phyloP scores from a whole-genome alignment of 2,113 vertebrate species.

The Nothoprocta pentlandii region DNA sequence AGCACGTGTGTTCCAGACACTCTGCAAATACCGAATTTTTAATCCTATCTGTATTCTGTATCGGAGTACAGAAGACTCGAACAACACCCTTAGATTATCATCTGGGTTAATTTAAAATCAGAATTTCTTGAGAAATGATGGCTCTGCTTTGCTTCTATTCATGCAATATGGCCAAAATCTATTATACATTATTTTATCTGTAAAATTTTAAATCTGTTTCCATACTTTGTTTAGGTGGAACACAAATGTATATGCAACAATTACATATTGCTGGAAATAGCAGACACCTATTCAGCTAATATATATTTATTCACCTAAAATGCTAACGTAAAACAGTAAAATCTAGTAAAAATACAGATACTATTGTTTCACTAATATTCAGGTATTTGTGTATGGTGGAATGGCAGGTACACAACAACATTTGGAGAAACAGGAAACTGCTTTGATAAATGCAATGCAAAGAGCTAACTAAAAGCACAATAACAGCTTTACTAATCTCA shows the following conservation, averaged over 20 bases:
- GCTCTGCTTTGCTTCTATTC: not conserved
- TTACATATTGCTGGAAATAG: not conserved
- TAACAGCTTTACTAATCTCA: not conserved
- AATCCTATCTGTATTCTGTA: not conserved
- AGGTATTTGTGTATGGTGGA: not conserved
- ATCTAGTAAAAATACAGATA: not conserved
- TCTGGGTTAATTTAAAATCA: not conserved
- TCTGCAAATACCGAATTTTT: not conserved
- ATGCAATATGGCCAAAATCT: not conserved
- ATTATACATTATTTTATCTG: not conserved
- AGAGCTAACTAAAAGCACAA: not conserved
- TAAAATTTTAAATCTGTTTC: not conserved
- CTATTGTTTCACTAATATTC: not conserved
- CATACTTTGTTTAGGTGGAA: not conserved
- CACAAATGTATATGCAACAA: not conserved
- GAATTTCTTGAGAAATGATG: not conserved
- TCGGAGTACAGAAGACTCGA: not conserved
- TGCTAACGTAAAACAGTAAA: not conserved
- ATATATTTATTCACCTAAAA: not conserved
- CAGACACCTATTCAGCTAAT: not conserved
- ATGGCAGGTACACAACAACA: not conserved
- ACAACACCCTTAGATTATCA: not conserved
- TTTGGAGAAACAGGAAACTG: conserved; percentile 3
- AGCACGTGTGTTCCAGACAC: not conserved
- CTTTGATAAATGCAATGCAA: not conserved